A percentile compares a stretch with the other conserved stretches of the same genome.
These are phyloP conservation scores for Sepioteuthis lessoniana DNA, from an alignment of 2,888 invertebrate genomes.

Conservation along the genomic window DNA sequence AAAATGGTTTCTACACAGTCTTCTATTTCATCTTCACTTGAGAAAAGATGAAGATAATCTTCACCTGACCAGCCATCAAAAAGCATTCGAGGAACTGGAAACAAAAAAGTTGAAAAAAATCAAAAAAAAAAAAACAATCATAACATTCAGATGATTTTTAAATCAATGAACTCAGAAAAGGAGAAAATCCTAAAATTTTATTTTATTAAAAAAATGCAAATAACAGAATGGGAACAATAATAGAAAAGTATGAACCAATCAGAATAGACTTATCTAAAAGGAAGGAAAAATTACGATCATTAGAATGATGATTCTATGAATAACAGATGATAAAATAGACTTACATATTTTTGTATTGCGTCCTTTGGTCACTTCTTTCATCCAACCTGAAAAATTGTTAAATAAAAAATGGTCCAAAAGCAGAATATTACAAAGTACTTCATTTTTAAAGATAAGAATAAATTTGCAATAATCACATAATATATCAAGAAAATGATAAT, in stretches of 20 bases:
- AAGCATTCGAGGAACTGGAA: constrained; percentile 89
- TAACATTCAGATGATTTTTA: not conserved
- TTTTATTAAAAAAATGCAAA: not conserved
- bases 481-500: not conserved
- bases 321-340: constrained; percentile 46
- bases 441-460: not conserved
- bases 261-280: too few species aligned
- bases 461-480: not conserved
- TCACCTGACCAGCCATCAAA: constrained; percentile 89
- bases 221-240: not conserved
- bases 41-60: constrained; percentile 84
- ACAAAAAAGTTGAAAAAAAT: too few species aligned
- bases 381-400: constrained; percentile 78
- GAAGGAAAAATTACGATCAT: not conserved
- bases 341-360: constrained; percentile 71
- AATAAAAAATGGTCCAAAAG: not conserved
- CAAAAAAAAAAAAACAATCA: constrained; percentile 49
- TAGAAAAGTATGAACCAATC: not conserved
- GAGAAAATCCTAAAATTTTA: not conserved
- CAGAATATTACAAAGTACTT: not conserved
- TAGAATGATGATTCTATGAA: not conserved
- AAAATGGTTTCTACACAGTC: constrained; percentile 83
- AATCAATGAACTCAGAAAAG: too few species aligned
- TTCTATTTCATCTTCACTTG: constrained; percentile 81
- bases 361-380: constrained; percentile 80